Base-by-base conservation (phyloP, 2,888 invertebrate genomes). In the Synergus itoensis region DNA sequence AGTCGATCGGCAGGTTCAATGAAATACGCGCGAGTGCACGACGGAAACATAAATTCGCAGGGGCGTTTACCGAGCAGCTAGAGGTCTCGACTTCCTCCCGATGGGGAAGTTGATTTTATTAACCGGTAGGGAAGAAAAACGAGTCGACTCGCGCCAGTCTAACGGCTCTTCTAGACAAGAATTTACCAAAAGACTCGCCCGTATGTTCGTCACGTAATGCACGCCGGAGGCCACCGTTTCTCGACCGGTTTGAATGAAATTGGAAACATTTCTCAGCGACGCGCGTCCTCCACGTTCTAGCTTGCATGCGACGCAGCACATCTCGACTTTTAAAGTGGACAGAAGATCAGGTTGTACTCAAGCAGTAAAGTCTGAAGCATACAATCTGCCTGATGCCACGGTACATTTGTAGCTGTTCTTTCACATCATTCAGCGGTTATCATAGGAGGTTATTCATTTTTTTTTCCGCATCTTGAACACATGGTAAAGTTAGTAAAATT, bases 171-270 rank as follows among this genome's bases (percentile, higher is more conserved):
- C 69, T 67, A 36, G 60, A 57, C 80, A 83, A 84, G 84, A 87
- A 88, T 89, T 88, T 86, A 85, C 82, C 81, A 84, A 85, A 88
- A 89, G 85, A 83, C 80, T 78, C 79, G 82, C 83, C 83, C 84
- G 89, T 90, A 92, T 89, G 90, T 89, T 87, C 88, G 88, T 90
- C 91, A 92, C 91, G 91, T 91, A 91, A 82, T 77, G 79, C 69
- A 80, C 57, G 77, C 75, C 67, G 81, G 84, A 81, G 81, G 84
- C 87, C 85, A 87, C 87, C 87, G 88, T 89, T 85, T 86, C 85
- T 80, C 85, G 86, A 86, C 86, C 88, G 88, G 87, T 89, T 91
- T 88, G 86, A 90, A 89, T 89, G 90, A 91, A 92, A 92, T 91
- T 91, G 91, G 89, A 90, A 90, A 89, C 90, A 90, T 92, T 91